Conservation (phyloP, 2,888 invertebrate species). For the Nemurella pictetii region DNA sequence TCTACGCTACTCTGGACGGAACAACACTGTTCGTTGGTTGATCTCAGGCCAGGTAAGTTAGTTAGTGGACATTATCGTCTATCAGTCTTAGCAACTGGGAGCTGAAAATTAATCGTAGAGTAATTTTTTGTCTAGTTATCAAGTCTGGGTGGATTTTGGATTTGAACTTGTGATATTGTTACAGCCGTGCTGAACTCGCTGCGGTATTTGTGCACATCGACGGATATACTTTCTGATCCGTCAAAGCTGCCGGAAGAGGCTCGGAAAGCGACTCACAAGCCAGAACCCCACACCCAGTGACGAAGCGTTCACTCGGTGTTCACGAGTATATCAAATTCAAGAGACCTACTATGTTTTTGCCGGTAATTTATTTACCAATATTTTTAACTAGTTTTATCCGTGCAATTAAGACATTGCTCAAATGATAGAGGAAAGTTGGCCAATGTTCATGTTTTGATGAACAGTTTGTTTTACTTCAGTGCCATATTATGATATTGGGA, state of each 20-base stretch:
- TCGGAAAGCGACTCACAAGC: constrained; percentile 65
- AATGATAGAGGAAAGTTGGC: not conserved
- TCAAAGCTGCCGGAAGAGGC: constrained; percentile 89
- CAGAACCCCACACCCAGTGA: constrained; percentile 43
- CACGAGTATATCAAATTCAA: not conserved
- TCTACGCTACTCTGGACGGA: constrained; percentile 94
- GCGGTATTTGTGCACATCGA: constrained; percentile 85
- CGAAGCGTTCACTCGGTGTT: not conserved
- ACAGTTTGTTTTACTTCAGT: not conserved
- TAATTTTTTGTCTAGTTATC: no score
- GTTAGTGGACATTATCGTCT: no score
- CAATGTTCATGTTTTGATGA: not conserved
- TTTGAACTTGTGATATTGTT: no score
- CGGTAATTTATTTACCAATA: not conserved
- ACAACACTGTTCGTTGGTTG: constrained; percentile 92
- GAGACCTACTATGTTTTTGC: not conserved
- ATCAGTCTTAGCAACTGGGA: no score
- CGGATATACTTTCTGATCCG: constrained; percentile 90
- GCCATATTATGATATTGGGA: not conserved
- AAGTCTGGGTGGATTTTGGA: no score
- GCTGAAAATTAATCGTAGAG: no score
- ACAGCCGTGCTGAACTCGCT: constrained; percentile 92
- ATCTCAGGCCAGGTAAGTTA: constrained; percentile 90
- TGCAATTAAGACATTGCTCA: not conserved
- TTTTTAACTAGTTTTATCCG: not conserved